A percentile compares a stretch with the other conserved stretches of the same genome.
Evolutionary conservation across 2,113 vertebrate species (phyloP).

Genomic region (Anthoscopus minutus): DNA sequence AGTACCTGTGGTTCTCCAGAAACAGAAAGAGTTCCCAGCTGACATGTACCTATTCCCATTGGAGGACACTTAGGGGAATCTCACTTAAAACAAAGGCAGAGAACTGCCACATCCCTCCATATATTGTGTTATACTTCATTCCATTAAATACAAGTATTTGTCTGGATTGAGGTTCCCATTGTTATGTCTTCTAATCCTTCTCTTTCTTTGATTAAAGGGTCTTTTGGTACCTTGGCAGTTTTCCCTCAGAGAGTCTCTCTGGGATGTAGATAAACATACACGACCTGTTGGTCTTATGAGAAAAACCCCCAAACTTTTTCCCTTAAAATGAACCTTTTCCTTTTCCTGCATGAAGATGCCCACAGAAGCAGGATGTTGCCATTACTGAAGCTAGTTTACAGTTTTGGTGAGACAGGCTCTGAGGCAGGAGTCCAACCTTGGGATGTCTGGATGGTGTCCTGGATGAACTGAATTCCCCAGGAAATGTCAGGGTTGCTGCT

Average conservation of each 20-base stretch:
- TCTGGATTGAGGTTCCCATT: background rate
- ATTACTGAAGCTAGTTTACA: background rate
- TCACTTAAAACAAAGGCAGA: background rate
- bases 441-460: background rate
- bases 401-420: background rate
- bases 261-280: background rate
- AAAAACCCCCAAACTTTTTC: rapidly evolving
- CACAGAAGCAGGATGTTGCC: background rate
- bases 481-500: background rate
- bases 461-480: background rate
- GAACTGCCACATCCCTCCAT: background rate
- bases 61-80: background rate
- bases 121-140: background rate
- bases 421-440: background rate
- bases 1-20: background rate
- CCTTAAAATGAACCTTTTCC: background rate
- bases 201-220: background rate
- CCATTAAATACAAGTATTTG: background rate
- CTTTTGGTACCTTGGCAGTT: background rate
- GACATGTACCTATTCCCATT: rapidly evolving
- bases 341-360: background rate
- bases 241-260: background rate
- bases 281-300: background rate
- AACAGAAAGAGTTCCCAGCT: background rate
- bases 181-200: background rate